Base-by-base conservation (phyloP, 2,797 vertebrate genomes). In the Cichlasoma orientale region DNA sequence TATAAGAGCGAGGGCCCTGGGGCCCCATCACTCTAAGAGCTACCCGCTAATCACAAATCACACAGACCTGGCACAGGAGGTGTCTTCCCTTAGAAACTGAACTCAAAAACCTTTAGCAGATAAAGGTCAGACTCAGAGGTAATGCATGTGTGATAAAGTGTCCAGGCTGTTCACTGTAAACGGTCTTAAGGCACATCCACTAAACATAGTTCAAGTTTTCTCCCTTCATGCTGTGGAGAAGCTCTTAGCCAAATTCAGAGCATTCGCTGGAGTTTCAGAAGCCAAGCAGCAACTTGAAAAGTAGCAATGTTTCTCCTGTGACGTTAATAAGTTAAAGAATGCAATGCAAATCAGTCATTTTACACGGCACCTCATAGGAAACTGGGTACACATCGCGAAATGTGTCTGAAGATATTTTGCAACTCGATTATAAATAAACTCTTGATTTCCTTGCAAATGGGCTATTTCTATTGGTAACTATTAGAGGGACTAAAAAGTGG, bases 11-110 rank as follows among this genome's bases (percentile, higher is more conserved):
- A 88, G 79, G 93, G 89, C 93, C 95, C 94, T 72, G 83, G 92
- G 93, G 95, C 92, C 92, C 91, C 83, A 77, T 93, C 70, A 71
- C 92, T 94, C 86, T 75, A 55, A 87, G 91, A 94, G 93, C 93
- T 93, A 92, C 94, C 93, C 90, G 87, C 95, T 95, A 95, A 95
- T 96, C 94, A 94, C 94, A 94, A 94, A 94, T 91, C 92, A 93
- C 89, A 90, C 82, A 89, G 78, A 82, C 85, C 81, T 86, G 76
- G 84, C 88, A 69, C 90, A 88, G 88, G 86, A 92, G 89, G 90
- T 92, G 90, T 86, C 91, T 93, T 93, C 92, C 94, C 93, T 92
- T 61, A 56, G 94, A 95, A 93, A 93, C 93, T 95, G 95, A 94
- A 94, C 93, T 93, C 94, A 93, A 95, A 95, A 95, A 91, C 93